Evolutionary conservation across 1,140 invertebrate genomes (phyloP).

Genomic region (Acromyrmex echinatior): DNA sequence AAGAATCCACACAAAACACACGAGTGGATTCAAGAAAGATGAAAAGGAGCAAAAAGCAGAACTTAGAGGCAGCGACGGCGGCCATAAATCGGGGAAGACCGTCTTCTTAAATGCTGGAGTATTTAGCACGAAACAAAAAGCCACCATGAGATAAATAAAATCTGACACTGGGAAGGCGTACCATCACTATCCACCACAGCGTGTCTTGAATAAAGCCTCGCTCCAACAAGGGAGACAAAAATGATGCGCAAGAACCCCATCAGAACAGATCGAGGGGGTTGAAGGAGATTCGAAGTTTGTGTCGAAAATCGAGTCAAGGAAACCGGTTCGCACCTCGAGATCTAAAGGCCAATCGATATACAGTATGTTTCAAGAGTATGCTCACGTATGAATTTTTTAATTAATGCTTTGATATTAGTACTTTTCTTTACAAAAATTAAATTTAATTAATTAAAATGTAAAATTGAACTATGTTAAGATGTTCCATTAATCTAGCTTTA

Average conservation of each 20-base stretch:
- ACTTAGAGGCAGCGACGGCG: slow-evolving; percentile 64
- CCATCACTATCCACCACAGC: slow-evolving; percentile 55
- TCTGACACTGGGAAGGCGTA: slow-evolving; percentile 76
- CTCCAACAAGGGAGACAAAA: slow-evolving; percentile 41
- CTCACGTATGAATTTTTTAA: background rate
- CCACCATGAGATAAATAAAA: slow-evolving; percentile 77
- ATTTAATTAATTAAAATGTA: background rate
- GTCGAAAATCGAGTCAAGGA: slow-evolving; percentile 69
- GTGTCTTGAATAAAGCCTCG: slow-evolving; percentile 62
- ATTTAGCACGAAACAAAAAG: slow-evolving; percentile 80
- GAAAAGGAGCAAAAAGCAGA: slow-evolving; percentile 68
- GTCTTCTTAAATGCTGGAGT: slow-evolving; percentile 79
- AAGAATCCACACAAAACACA: slow-evolving; percentile 45
- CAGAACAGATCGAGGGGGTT: slow-evolving; percentile 58
- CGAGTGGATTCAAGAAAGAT: slow-evolving; percentile 46
- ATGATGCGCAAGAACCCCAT: slow-evolving; percentile 34
- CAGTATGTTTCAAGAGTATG: slow-evolving; percentile 3
- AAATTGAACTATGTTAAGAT: background rate
- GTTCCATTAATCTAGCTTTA: background rate
- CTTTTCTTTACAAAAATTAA: background rate
- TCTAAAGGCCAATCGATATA: slow-evolving; percentile 61
- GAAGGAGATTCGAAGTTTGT: slow-evolving; percentile 53
- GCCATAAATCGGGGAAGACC: slow-evolving; percentile 81
- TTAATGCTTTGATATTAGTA: background rate
- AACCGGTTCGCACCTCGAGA: slow-evolving; percentile 69